These are phyloP conservation scores for Chionis minor DNA, from an alignment of 2,113 vertebrate genomes.

Conservation along the genomic window DNA sequence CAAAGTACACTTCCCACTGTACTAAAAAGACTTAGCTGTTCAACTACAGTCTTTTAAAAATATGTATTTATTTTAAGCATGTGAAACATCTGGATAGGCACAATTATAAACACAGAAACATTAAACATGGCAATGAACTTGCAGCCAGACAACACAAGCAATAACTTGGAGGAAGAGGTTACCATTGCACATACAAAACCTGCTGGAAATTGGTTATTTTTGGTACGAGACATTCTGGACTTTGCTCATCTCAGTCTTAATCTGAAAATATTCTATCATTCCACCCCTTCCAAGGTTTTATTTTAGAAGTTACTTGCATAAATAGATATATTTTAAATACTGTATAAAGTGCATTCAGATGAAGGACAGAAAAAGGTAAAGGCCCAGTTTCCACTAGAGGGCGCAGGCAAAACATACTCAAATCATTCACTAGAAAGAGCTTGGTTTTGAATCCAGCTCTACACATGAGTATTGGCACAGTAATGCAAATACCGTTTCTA, in stretches of 20 bases:
- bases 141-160: neutral
- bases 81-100: slow-evolving; percentile 17
- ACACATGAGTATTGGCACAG: neutral
- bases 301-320: neutral
- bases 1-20: neutral
- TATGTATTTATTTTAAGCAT: slow-evolving; percentile 56
- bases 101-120: neutral
- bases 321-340: neutral
- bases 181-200: neutral
- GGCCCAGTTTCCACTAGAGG: neutral
- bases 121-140: neutral
- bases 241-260: neutral
- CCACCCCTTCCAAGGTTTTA: neutral
- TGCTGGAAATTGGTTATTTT: neutral
- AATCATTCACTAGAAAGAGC: neutral
- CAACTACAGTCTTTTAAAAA: slow-evolving; percentile 13
- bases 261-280: neutral
- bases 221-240: neutral
- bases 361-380: neutral
- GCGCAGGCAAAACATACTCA: neutral
- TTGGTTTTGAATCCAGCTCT: neutral
- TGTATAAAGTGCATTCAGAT: slow-evolving; percentile 37
- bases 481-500: neutral
- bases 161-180: neutral
- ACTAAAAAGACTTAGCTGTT: neutral